Evolutionary conservation across 2,888 invertebrate species (phyloP).

Genomic region (Amphipoea oculea): DNA sequence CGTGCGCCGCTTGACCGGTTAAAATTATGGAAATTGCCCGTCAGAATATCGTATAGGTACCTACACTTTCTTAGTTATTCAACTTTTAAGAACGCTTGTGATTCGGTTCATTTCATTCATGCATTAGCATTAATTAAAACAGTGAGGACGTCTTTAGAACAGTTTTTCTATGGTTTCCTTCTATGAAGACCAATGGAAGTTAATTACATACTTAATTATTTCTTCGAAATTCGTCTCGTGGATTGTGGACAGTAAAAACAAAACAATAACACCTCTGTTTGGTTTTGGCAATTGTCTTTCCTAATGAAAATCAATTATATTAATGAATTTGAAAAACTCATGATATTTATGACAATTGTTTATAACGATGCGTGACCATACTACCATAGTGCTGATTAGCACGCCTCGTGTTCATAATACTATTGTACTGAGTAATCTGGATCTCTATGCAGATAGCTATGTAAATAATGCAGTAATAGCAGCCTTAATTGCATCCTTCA

Average conservation of each 20-base stretch:
- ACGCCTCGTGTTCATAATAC: constrained; percentile 45
- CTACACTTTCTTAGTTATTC: neutral
- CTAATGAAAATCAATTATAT: neutral
- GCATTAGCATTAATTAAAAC: constrained; percentile 14
- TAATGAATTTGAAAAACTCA: constrained; percentile 2
- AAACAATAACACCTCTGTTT: constrained; percentile 4
- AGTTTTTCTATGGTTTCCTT: constrained; percentile 15
- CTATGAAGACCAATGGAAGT: constrained; percentile 3
- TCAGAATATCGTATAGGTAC: neutral
- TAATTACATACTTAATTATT: constrained; percentile 4
- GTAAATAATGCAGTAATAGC: constrained; percentile 70
- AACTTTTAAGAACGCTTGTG: constrained; percentile 5
- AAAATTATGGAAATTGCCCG: neutral
- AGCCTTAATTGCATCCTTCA: constrained; percentile 78
- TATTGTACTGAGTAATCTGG: constrained; percentile 61
- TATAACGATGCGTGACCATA: constrained; percentile 27
- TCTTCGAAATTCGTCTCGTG: constrained; percentile 21
- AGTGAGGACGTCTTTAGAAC: constrained; percentile 2
- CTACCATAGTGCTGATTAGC: constrained; percentile 24
- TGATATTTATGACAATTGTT: constrained; percentile 14
- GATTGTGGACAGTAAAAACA: neutral
- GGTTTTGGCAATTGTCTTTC: neutral
- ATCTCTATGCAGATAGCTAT: constrained; percentile 75
- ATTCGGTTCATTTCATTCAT: neutral
- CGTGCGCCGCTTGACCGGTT: too few relatives aligned